A percentile compares a stretch with the other conserved stretches of the same genome.
Evolutionary conservation across 30 jellyfish, hydroid and myxozoan species (phyloP).

Genomic region (Aurelia aurita complex sp. Pacific): DNA sequence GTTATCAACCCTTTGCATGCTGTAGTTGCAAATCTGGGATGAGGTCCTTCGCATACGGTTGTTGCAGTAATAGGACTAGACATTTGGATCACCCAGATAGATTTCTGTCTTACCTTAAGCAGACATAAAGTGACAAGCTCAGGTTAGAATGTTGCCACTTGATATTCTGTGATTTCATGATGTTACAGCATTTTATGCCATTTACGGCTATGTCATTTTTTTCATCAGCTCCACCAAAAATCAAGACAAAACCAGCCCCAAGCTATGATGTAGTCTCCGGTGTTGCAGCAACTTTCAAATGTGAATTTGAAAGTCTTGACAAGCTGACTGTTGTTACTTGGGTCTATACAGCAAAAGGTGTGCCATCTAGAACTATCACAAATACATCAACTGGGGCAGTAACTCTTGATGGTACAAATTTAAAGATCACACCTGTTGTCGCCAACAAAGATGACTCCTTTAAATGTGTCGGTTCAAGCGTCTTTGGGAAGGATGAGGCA

Average conservation of each 20-base stretch:
- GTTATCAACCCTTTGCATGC: too few species aligned
- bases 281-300: constrained; percentile 28
- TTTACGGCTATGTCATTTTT: too few species aligned
- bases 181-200: too few species aligned
- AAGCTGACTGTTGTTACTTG: constrained; percentile 13
- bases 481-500: background rate
- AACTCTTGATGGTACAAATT: constrained; percentile 26
- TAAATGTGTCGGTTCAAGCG: constrained; percentile 26
- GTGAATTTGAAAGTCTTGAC: constrained; percentile 12
- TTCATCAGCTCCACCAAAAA: constrained; percentile 26
- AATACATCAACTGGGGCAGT: constrained; percentile 15
- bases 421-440: constrained; percentile 17
- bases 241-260: constrained; percentile 33
- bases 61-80: too few species aligned
- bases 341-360: constrained; percentile 23
- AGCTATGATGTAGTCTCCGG: constrained; percentile 35
- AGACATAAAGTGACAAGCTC: too few species aligned
- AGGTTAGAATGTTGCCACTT: too few species aligned
- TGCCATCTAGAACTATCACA: background rate
- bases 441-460: constrained; percentile 24
- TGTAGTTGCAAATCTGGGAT: too few species aligned
- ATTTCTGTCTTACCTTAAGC: too few species aligned
- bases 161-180: too few species aligned
- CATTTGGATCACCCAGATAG: too few species aligned
- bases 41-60: too few species aligned